Evolutionary conservation across 1,140 invertebrate genomes (phyloP), one percentile per base, ranked within the genome.

Genomic region (Spodoptera frugiperda): DNA sequence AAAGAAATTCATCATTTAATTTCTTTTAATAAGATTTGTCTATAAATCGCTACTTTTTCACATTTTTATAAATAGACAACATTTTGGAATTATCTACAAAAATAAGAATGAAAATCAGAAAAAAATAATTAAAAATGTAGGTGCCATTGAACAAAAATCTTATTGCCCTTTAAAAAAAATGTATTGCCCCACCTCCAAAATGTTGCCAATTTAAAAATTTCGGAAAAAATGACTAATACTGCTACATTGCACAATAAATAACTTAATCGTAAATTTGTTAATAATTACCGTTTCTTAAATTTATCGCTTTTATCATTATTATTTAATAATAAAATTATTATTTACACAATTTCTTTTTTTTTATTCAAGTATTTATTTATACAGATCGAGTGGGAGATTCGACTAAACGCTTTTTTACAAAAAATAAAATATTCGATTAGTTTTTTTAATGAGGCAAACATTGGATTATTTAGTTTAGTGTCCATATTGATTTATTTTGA

Each of bases 211-310:
- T 39, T 8, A 39, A 39, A 77, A 49, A 81, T 76, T 59, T 21
- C 30, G 59, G 12, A 55, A 33, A 39, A 78, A 67, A 80, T 78
- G 76, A 83, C 84, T 92, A 90, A 91, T 91, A 91, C 89, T 91
- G 89, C 90, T 91, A 92, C 84, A 92, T 92, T 92, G 91, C 91
- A 92, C 91, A 92, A 92, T 92, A 92, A 92, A 92, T 92, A 91
- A 91, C 87, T 91, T 91, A 92, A 77, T 51, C 39, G 15, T 49
- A 78, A 39, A 57, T 78, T 72, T 72, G 80, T 67, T 83, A 85
- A 73, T 81, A 78, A 76, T 70, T 82, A 39, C 5, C 5, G 33
- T 39, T 39, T 83, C 82, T 83, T 83, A 81, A 77, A 55, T 81
- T 68, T 70, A 79, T 46, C 9, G 33, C 33, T 61, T 59, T 61